Conservation (phyloP, 2,797 vertebrate genomes). For the Kryptolebias ocellatus region DNA sequence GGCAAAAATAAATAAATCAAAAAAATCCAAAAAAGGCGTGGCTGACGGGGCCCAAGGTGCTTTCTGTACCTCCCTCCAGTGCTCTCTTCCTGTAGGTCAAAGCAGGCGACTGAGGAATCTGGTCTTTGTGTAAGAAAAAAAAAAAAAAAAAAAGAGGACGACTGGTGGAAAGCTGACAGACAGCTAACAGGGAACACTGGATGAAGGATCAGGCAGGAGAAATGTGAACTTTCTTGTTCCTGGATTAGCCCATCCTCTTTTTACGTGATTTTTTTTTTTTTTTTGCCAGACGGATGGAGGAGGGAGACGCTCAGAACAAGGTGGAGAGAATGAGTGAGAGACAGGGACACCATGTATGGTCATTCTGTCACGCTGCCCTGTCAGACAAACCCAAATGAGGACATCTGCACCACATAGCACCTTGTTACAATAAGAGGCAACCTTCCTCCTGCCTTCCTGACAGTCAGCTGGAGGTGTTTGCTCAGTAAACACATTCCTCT, state of each 20-base stretch:
- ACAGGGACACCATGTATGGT: slow-evolving; percentile 66
- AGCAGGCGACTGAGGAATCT: slow-evolving; percentile 45
- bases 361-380: slow-evolving; percentile 57
- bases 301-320: slow-evolving; percentile 37
- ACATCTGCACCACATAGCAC: slow-evolving; percentile 49
- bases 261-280: slow-evolving; percentile 28
- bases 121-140: slow-evolving; percentile 33
- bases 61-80: slow-evolving; percentile 49
- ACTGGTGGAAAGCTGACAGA: slow-evolving; percentile 19
- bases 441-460: slow-evolving; percentile 9
- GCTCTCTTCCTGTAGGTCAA: slow-evolving; percentile 52
- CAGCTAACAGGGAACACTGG: slow-evolving; percentile 14
- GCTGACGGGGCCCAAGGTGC: slow-evolving; percentile 47
- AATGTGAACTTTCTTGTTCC: slow-evolving; percentile 49
- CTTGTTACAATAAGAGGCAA: slow-evolving; percentile 15
- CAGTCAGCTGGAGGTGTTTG: slow-evolving; percentile 35
- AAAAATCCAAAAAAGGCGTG: slow-evolving; percentile 33
- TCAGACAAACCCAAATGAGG: slow-evolving; percentile 59
- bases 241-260: slow-evolving; percentile 60
- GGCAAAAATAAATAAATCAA: slow-evolving; percentile 20
- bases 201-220: slow-evolving; percentile 23
- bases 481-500: slow-evolving; percentile 43
- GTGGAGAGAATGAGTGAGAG: slow-evolving; percentile 24
- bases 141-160: slow-evolving; percentile 15
- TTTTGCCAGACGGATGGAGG: slow-evolving; percentile 12